phyloP scores from a whole-genome alignment of 2,888 invertebrate genomes.

The Sicus ferrugineus region DNA sequence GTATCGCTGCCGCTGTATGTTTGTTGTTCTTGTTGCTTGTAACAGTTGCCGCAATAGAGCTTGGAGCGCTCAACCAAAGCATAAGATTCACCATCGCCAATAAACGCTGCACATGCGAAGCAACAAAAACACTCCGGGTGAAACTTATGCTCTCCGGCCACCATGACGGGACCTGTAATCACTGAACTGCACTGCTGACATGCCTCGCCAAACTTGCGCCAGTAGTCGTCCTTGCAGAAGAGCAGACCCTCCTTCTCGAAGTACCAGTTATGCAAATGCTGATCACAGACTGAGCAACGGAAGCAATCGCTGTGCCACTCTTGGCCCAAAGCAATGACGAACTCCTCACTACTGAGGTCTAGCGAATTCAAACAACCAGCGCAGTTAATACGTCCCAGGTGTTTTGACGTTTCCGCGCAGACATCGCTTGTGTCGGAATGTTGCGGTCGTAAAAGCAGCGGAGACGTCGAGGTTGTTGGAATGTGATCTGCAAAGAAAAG shows the following conservation, averaged over 20 bases:
- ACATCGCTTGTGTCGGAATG: slow-evolving; percentile 21
- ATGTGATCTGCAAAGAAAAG: slow-evolving; percentile 30
- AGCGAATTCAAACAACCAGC: slow-evolving; percentile 54
- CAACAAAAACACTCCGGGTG: slow-evolving; percentile 97
- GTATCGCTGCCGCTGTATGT: slow-evolving; percentile 58
- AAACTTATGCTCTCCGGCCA: slow-evolving; percentile 93
- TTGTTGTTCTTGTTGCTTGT: slow-evolving; percentile 64
- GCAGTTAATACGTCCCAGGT: slow-evolving; percentile 40
- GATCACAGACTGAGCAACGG: slow-evolving; percentile 90
- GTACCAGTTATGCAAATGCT: slow-evolving; percentile 87
- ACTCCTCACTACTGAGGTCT: slow-evolving; percentile 70
- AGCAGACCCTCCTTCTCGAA: slow-evolving; percentile 90
- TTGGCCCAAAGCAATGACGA: slow-evolving; percentile 81
- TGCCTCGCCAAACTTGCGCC: slow-evolving; percentile 85
- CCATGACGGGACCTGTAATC: slow-evolving; percentile 87
- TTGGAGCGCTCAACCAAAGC: slow-evolving; percentile 90
- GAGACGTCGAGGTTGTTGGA: slow-evolving; percentile 30
- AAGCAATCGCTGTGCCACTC: slow-evolving; percentile 92
- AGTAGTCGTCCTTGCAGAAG: slow-evolving; percentile 90
- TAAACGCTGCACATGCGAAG: slow-evolving; percentile 78
- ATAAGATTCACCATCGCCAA: slow-evolving; percentile 92
- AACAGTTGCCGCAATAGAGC: slow-evolving; percentile 85
- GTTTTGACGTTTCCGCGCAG: neutral
- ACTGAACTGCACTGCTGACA: slow-evolving; percentile 82
- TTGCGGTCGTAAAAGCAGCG: slow-evolving; percentile 18